These are phyloP conservation scores for Loxodonta africana DNA, from an alignment of 2,113 vertebrate genomes.

Conservation along the genomic window DNA sequence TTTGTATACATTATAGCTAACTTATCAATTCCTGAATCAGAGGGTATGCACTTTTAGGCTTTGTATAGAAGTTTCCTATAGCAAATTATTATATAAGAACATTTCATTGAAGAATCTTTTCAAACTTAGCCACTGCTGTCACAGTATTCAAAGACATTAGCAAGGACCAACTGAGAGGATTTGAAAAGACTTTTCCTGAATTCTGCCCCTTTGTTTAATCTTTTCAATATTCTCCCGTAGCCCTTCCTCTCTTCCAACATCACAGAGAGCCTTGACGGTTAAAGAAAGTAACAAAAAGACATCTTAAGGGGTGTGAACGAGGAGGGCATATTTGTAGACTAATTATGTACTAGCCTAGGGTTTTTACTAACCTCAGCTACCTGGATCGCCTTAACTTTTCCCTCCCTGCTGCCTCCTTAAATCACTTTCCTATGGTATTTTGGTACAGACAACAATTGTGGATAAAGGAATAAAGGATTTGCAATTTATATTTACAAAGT, in stretches of 20 bases:
- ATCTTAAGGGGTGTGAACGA: background rate
- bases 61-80: background rate
- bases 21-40: background rate
- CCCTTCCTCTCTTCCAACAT: background rate
- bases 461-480: conserved; percentile 20
- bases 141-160: background rate
- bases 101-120: background rate
- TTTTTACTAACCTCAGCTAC: background rate
- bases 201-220: background rate
- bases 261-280: background rate
- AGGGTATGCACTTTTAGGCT: background rate
- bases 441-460: background rate
- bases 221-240: background rate
- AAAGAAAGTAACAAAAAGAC: background rate
- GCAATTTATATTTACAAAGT: background rate
- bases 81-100: background rate
- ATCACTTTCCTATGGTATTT: background rate
- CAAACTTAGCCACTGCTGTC: background rate
- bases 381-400: background rate
- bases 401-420: background rate
- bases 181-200: background rate
- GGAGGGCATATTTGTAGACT: background rate
- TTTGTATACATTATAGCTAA: background rate
- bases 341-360: no score
- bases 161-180: background rate